Evolutionary conservation across 1,140 invertebrate species (phyloP), one percentile per base, ranked within the genome.

Genomic region (Aphelinus atriplicis): DNA sequence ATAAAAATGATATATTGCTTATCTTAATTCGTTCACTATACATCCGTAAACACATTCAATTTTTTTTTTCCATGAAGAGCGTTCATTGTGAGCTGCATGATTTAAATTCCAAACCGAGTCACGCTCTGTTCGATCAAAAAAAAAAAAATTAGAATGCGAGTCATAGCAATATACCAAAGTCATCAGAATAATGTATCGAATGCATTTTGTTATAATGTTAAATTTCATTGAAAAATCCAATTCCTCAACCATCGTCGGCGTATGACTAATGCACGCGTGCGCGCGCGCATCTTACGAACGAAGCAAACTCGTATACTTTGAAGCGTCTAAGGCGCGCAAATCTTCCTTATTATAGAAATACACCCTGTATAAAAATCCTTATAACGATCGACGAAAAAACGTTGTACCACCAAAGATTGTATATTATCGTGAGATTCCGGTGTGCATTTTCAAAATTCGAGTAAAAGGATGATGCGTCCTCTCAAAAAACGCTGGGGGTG

Each of bases 331-430:
- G 58, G n/a, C 74, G 63, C 68, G 45, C 50, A 55, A 57, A 64
- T 76, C 45, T 72, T 61, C 43, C 43, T 61, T 72, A 55, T 46
- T 48, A 55, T 75, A 76, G 57, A 71, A 76, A 76, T 76, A 67
- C 69, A 76, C 68, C 75, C 64, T 76, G 75, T 76, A 76, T 76
- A 76, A 76, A 76, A 76, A 72, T 68, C 46, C 50, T 76, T 62
- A 71, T 71, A 72, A 65, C 50, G 56, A 67, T 26, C 69, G 65
- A 76, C 75, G 61, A 76, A 71, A 66, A 67, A 66, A 73, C 62
- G 70, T 72, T 56, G 61, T 72, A 71, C 68, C 68, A 71, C 63
- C 50, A 66, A 71, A 71, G 67, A 65, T 75, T 75, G 55, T 75
- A 64, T 71, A 60, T 75, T 65, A 65, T 71, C 53, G 47, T 67